These are phyloP conservation scores for Bathynomus jamesi DNA, from an alignment of 1,140 invertebrate species.

Conservation along the genomic window DNA sequence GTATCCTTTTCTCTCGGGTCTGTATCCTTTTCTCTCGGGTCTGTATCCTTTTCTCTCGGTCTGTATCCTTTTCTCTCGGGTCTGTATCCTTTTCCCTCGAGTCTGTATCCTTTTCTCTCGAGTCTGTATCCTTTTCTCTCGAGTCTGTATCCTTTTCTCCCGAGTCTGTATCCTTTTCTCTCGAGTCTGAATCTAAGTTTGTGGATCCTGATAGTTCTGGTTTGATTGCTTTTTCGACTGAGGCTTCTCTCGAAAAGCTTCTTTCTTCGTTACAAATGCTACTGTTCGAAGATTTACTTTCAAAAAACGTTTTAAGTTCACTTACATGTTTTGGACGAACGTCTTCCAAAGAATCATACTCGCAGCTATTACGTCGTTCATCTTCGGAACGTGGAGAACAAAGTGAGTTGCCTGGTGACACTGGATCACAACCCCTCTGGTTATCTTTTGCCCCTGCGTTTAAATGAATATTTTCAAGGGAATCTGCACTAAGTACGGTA, in stretches of 20 bases:
- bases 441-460: background rate
- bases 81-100: too few species aligned
- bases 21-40: too few species aligned
- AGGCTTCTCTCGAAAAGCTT: conserved; percentile 7
- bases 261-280: conserved; percentile 22
- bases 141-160: too few species aligned
- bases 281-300: conserved; percentile 24
- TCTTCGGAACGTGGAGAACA: background rate
- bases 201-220: background rate
- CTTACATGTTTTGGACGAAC: conserved; percentile 25
- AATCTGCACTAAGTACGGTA: conserved; percentile 34
- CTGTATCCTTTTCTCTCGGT: too few species aligned
- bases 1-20: too few species aligned
- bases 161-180: too few species aligned
- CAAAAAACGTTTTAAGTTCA: conserved; percentile 24
- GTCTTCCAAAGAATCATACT: conserved; percentile 27
- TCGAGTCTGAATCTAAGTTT: background rate
- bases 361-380: conserved; percentile 15
- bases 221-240: conserved; percentile 11
- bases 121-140: too few species aligned
- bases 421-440: too few species aligned
- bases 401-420: conserved; percentile 15
- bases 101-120: too few species aligned
- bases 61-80: too few species aligned
- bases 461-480: conserved; percentile 26